Percentiles rank a stretch among this genome's conserved stretches.
Evolutionary conservation across 2,888 invertebrate genomes (phyloP).

Genomic region (Aspidiotus rigidus): DNA sequence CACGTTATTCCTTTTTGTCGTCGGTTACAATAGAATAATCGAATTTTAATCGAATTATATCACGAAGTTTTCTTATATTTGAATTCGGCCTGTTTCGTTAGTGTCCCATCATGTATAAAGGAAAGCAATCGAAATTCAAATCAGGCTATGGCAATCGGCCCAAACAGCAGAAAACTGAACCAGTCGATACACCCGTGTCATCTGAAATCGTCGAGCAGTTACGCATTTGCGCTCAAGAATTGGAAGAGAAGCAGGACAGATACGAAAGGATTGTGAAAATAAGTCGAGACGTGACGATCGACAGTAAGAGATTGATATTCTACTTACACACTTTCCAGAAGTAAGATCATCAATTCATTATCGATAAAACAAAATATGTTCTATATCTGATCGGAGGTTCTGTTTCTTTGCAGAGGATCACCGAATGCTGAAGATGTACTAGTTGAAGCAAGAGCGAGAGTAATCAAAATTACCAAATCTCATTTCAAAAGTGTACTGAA

Average conservation of each 20-base stretch:
- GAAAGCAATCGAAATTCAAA: too few species aligned
- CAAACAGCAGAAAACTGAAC: too few species aligned
- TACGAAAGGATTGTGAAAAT: slow-evolving; percentile 73
- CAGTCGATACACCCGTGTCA: background rate
- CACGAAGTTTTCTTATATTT: too few species aligned
- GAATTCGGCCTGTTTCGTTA: too few species aligned
- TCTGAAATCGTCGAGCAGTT: slow-evolving; percentile 53
- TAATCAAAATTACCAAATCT: slow-evolving; percentile 53
- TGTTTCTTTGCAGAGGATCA: slow-evolving; percentile 4
- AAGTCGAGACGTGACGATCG: slow-evolving; percentile 75
- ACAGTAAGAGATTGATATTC: slow-evolving; percentile 83
- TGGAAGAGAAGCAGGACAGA: slow-evolving; percentile 72
- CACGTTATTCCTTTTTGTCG: too few species aligned
- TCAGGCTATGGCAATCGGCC: too few species aligned
- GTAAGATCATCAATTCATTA: slow-evolving; percentile 42
- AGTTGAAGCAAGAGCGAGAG: slow-evolving; percentile 56
- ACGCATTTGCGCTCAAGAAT: slow-evolving; percentile 52
- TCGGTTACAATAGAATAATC: too few species aligned
- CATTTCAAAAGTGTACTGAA: slow-evolving; percentile 59
- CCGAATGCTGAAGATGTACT: slow-evolving; percentile 49
- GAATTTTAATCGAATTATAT: too few species aligned
- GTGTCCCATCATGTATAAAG: too few species aligned
- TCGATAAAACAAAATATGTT: slow-evolving; percentile 14
- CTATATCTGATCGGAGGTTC: background rate
- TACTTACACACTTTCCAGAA: slow-evolving; percentile 64